Evolutionary conservation across 2,113 vertebrate species (phyloP), one percentile per base, ranked within the genome.

Genomic region (Paramisgurnus dabryanus): DNA sequence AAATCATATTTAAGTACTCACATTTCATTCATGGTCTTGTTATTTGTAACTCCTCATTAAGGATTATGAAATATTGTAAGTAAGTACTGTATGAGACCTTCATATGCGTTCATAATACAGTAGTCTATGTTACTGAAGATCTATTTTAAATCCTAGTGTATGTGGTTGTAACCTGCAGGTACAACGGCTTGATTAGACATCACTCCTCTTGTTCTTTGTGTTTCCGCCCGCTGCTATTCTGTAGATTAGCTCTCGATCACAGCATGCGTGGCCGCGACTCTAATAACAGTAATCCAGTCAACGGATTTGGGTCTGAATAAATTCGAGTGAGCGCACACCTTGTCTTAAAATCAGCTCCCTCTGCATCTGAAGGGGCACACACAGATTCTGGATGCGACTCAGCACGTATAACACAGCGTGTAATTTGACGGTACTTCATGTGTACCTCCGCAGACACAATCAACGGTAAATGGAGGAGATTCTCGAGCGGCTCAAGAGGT

Each of bases 211-310:
- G 80, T 85, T 85, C 83, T 82, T 45, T 60, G 49, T 65, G 77
- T 78, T 57, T 76, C 66, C 65, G 72, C 83, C 80, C 13, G 61
- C 83, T 80, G 71, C 4, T 67, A 65, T 77, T 67, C 80, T 72
- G 80, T 77, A 85, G 83, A 85, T 82, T 82, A 85, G 80, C 83
- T 82, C 83, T 85, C 83, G 80, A 77, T 85, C 83, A 85, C 83
- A 80, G 83, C 83, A 72, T 82, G 82, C 71, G 72, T 68, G 77
- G 65, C 82, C 76, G 57, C n/a, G 50, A 49, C 83, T 80, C 72
- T 86, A 85, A 86, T 86, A 86, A 82, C 82, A 78, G 77, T 84
- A 84, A 86, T 86, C 77, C 85, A 68, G 72, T 77, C 60, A 67
- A 79, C 76, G 80, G 77, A 85, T 79, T 80, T 75, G 66, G 77